Evolutionary conservation across 2,888 invertebrate genomes (phyloP).

Genomic region (Cheilosia scutellata): DNA sequence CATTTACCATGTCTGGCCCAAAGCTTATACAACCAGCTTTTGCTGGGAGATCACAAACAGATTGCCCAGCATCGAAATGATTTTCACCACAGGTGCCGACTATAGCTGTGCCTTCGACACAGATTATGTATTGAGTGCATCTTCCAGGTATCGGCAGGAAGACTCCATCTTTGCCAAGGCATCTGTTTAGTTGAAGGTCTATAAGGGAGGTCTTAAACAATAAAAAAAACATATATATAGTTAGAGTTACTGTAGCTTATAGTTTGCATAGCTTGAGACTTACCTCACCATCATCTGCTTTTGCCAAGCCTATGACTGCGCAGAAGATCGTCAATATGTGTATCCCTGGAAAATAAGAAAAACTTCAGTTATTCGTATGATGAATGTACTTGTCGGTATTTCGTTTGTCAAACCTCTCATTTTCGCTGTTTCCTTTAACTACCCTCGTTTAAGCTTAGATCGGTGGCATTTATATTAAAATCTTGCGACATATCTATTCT

Average conservation of each 20-base stretch:
- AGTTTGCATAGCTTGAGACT: neutral
- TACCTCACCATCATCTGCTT: constrained; percentile 30
- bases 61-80: constrained; percentile 77
- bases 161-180: constrained; percentile 76
- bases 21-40: constrained; percentile 64
- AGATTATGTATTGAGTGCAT: constrained; percentile 79
- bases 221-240: neutral
- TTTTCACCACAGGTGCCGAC: constrained; percentile 78
- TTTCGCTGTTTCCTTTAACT: constrained; percentile 12
- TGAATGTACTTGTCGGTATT: too few relatives aligned
- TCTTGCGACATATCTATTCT: neutral
- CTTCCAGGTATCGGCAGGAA: constrained; percentile 79
- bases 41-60: constrained; percentile 77
- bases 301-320: neutral
- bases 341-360: constrained; percentile 13
- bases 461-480: constrained; percentile 9
- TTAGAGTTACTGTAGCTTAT: too few relatives aligned
- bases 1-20: neutral
- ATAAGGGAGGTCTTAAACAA: neutral
- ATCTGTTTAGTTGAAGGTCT: neutral
- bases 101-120: constrained; percentile 78
- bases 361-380: neutral
- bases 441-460: neutral
- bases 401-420: constrained; percentile 43
- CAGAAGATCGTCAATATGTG: constrained; percentile 7